Evolutionary conservation across 2,888 invertebrate genomes (phyloP).

Genomic region (Seira musarum): DNA sequence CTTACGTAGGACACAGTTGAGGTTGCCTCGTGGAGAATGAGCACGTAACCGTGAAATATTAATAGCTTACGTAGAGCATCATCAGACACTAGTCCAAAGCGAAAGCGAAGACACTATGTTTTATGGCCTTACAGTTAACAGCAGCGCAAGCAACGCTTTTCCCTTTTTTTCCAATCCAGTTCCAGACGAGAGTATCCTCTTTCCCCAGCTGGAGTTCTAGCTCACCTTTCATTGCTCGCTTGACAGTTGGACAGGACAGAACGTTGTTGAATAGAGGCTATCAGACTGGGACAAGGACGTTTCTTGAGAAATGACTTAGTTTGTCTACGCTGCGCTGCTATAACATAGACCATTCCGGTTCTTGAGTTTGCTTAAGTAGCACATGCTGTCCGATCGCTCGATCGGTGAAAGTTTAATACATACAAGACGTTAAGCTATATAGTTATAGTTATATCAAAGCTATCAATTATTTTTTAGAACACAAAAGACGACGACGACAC

Average conservation of each 20-base stretch:
- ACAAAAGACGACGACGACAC: conserved; percentile 63
- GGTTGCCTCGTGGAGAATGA: conserved; percentile 12
- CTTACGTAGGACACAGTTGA: conserved; percentile 19
- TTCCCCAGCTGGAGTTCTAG: not conserved
- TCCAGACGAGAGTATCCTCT: not conserved
- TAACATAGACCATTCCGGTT: not conserved
- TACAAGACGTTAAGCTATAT: not conserved
- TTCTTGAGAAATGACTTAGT: not conserved
- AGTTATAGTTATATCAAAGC: too few species aligned
- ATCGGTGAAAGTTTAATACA: conserved; percentile 3
- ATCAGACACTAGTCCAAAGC: too few species aligned
- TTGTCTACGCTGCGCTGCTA: conserved; percentile 7
- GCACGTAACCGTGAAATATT: conserved; percentile 1
- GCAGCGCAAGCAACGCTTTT: too few species aligned
- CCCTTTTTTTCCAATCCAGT: too few species aligned
- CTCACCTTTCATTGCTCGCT: not conserved
- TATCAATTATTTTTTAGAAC: conserved; percentile 54
- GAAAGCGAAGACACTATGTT: too few species aligned
- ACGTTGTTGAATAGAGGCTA: not conserved
- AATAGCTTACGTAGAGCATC: not conserved
- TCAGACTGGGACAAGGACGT: conserved; percentile 13
- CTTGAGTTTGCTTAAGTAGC: not conserved
- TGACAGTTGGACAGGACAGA: conserved; percentile 1
- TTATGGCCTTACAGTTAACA: too few species aligned
- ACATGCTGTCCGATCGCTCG: not conserved